Evolutionary conservation across 2,113 vertebrate species (phyloP), one percentile per base, ranked within the genome.

Genomic region (Aythya baeri): DNA sequence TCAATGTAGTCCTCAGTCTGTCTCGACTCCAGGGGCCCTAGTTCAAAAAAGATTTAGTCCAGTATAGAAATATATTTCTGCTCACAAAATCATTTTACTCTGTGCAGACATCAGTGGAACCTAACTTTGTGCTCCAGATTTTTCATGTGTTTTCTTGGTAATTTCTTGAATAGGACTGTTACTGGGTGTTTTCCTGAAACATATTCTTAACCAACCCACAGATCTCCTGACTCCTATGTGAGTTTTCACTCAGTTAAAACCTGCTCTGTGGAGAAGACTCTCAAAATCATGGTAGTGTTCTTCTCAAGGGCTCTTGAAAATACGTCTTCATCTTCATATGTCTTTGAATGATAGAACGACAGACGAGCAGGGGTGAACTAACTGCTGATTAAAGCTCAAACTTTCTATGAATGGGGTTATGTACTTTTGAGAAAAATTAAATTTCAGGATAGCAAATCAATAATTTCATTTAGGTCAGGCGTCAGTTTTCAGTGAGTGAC

Each of bases 391-490:
- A 83, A 93, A 88, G n/a, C 43, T 80, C 67, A 36, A 73, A 49
- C 22, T 73, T 88, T 94, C 68, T 78, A 6, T 59, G 85, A 22
- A 23, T 71, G 38, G 17, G 38, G 16, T 23, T 74, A 29, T 34
- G 22, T 50, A 44, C 32, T 94, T 86, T 5, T 36, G 11, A 61
- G 82, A 83, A 89, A 86, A 73, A 61, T 8, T 63, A 84, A 55
- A 88, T 86, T 93, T 91, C 66, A 88, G 50, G 36, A 32, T 83
- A 83, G 34, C 14, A 83, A 89, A 94, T 97, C n/a, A 2, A 78
- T 91, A 89, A 52, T 83, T 95, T 75, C 57, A 88, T 43, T 85
- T 73, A 91, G 94, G 85, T 67, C 83, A 86, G 72, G 36, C 83
- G 41, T 93, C 62, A 25, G 26, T 95, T 57, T 70, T 94, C 78